phyloP scores from a whole-genome alignment of 2,113 vertebrate genomes.

The Hippocampus abdominalis region DNA sequence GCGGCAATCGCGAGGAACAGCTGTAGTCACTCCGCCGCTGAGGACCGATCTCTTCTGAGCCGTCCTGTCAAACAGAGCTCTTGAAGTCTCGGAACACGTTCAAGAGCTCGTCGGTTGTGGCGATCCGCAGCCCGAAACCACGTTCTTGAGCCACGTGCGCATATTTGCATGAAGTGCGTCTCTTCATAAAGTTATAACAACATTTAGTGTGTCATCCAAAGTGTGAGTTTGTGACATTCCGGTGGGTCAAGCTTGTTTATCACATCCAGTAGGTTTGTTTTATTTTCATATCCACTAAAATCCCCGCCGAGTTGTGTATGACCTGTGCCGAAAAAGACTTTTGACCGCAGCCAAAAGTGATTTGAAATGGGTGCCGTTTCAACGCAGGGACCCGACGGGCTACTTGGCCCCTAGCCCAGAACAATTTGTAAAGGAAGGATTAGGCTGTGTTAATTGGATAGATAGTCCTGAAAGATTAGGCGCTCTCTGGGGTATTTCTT shows the following conservation, averaged over 20 bases:
- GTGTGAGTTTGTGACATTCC: neutral
- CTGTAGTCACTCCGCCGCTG: constrained; percentile 47
- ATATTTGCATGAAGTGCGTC: neutral
- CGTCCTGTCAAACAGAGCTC: constrained; percentile 19
- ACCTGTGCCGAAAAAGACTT: neutral
- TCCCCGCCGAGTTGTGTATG: neutral
- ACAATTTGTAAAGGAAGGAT: constrained; percentile 58
- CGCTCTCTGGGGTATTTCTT: constrained; percentile 27
- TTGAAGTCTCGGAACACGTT: constrained; percentile 7
- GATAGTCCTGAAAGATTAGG: constrained; percentile 58
- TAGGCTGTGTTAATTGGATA: constrained; percentile 62
- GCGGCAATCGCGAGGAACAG: constrained; percentile 41
- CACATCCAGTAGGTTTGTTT: neutral
- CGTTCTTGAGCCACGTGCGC: neutral
- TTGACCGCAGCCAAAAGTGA: neutral
- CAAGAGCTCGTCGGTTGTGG: constrained; percentile 21
- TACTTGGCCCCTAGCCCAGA: constrained; percentile 48
- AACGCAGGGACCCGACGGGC: constrained; percentile 31
- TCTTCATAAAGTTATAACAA: neutral
- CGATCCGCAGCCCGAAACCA: neutral
- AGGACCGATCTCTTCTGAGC: constrained; percentile 30
- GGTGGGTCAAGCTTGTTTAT: neutral
- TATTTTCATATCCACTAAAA: neutral
- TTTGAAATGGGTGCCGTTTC: constrained; percentile 17
- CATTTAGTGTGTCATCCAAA: no score